Conservation (phyloP, 2,888 invertebrate genomes). For the Liposcelis brunnea region DNA sequence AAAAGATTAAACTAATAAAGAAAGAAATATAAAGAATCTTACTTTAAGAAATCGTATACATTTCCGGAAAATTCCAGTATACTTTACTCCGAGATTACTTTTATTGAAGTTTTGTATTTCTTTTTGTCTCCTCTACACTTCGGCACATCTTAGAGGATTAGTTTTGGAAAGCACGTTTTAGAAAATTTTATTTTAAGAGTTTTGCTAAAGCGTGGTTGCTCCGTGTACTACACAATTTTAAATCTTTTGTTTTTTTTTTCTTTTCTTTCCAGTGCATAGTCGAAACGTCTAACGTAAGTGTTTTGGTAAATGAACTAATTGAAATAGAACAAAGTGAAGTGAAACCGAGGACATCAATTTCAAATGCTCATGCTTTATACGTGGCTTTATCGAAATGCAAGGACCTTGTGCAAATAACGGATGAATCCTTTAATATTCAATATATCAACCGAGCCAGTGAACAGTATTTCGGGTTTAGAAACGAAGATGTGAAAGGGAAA, state of each 20-base stretch:
- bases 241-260: too few species aligned
- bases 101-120: too few species aligned
- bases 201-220: too few species aligned
- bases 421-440: conserved; percentile 61
- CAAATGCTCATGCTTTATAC: conserved; percentile 63
- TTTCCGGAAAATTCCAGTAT: not conserved
- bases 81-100: too few species aligned
- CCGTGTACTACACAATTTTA: too few species aligned
- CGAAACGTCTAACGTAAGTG: conserved; percentile 33
- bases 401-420: conserved; percentile 76
- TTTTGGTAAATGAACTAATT: conserved; percentile 48
- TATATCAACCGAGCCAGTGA: conserved; percentile 78
- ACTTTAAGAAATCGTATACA: not conserved
- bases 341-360: conserved; percentile 54
- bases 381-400: conserved; percentile 72
- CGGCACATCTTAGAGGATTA: too few species aligned
- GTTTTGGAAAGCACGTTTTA: too few species aligned
- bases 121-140: too few species aligned
- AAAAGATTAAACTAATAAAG: conserved; percentile 4
- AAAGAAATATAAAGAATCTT: too few species aligned
- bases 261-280: conserved; percentile 28
- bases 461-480: conserved; percentile 55
- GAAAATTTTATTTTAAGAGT: too few species aligned
- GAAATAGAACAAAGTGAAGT: conserved; percentile 66
- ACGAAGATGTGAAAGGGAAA: conserved; percentile 42